These are phyloP conservation scores for Brachionus manjavacas DNA, from an alignment of 1,140 invertebrate species.

Conservation along the genomic window DNA sequence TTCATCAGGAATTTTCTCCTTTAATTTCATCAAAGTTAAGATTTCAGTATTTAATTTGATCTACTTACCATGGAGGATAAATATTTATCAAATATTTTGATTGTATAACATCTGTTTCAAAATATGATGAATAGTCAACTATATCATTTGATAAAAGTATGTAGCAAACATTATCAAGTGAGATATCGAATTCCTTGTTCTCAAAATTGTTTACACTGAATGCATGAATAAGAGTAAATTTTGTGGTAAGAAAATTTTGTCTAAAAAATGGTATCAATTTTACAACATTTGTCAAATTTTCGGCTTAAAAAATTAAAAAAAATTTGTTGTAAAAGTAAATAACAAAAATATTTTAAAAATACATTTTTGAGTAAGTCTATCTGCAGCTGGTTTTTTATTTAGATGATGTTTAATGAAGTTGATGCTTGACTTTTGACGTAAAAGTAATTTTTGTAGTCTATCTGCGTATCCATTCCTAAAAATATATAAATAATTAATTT, in stretches of 20 bases:
- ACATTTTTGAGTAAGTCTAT: background rate
- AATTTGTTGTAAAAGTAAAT: background rate
- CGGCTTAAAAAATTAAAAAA: background rate
- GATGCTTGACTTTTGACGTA: slow-evolving; percentile 24
- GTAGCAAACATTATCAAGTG: background rate
- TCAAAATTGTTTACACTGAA: background rate
- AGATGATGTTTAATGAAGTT: slow-evolving; percentile 36
- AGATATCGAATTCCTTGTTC: too few relatives aligned
- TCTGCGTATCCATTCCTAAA: slow-evolving; percentile 36
- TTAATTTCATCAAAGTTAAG: background rate
- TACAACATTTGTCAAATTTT: background rate
- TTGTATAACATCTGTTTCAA: background rate
- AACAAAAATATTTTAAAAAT: background rate
- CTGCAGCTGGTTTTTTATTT: background rate
- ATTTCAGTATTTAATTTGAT: background rate
- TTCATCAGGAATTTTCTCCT: slow-evolving; percentile 3
- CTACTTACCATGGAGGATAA: slow-evolving; percentile 2
- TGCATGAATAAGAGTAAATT: background rate
- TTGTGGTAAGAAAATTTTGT: background rate
- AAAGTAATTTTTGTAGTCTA: background rate
- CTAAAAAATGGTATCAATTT: slow-evolving; percentile 1
- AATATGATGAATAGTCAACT: background rate
- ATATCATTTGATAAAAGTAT: background rate
- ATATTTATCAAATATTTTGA: background rate
- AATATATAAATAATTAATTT: background rate